A percentile compares a stretch with the other conserved stretches of the same genome.
phyloP scores from a whole-genome alignment of 2,888 invertebrate species.

The Stenotaenia linearis region DNA sequence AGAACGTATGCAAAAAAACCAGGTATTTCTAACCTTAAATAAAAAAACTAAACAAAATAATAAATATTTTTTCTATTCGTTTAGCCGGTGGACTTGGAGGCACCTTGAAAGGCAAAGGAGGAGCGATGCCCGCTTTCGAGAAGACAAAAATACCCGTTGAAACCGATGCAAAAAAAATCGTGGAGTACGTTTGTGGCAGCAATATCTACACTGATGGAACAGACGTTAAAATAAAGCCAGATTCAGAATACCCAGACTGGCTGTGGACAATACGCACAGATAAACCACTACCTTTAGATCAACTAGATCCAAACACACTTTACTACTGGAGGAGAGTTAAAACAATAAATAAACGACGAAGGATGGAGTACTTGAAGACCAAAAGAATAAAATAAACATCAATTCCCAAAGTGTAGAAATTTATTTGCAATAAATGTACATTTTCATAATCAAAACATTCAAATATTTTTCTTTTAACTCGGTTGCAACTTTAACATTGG shows the following conservation, averaged over 20 bases:
- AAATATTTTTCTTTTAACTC: background rate
- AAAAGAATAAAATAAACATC: slow-evolving; percentile 57
- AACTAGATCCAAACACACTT: slow-evolving; percentile 70
- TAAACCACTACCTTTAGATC: slow-evolving; percentile 59
- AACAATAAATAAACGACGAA: slow-evolving; percentile 58
- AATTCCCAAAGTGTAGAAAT: background rate
- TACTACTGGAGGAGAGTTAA: slow-evolving; percentile 75
- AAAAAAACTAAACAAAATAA: background rate
- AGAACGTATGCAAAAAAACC: background rate
- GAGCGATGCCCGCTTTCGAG: slow-evolving; percentile 59
- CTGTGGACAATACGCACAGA: slow-evolving; percentile 71
- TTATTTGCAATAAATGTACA: background rate
- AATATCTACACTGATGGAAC: slow-evolving; percentile 72
- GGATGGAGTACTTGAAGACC: slow-evolving; percentile 59
- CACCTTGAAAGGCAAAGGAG: slow-evolving; percentile 53
- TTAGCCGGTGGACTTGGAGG: background rate
- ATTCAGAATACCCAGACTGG: slow-evolving; percentile 87
- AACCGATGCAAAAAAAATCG: slow-evolving; percentile 69
- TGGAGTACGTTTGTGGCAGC: slow-evolving; percentile 74
- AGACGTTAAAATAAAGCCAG: slow-evolving; percentile 67
- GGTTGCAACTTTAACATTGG: slow-evolving; percentile 72
- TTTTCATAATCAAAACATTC: background rate
- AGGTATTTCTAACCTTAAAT: background rate
- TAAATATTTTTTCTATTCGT: background rate
- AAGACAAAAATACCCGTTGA: slow-evolving; percentile 73